phyloP scores from a whole-genome alignment of 2,888 invertebrate genomes.

The Amblyteles armatorius region DNA sequence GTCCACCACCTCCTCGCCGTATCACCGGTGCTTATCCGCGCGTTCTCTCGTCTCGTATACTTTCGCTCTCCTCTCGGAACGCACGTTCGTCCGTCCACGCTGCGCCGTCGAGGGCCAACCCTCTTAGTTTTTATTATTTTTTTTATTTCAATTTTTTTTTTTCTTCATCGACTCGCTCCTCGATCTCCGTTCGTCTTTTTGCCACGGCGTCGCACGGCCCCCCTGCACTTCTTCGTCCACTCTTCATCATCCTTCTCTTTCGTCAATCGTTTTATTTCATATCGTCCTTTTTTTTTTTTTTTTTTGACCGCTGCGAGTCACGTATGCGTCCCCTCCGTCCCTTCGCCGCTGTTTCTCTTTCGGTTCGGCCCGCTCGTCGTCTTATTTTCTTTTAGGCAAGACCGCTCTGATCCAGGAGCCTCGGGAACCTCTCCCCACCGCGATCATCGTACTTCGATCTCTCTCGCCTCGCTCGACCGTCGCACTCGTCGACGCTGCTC shows the following conservation, averaged over 20 bases:
- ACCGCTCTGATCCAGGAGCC: slow-evolving; percentile 22
- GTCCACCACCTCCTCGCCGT: slow-evolving; percentile 13
- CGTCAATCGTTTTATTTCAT: slow-evolving; percentile 54
- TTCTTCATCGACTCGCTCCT: slow-evolving; percentile 39
- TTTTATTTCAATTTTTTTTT: slow-evolving; percentile 38
- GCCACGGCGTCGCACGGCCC: slow-evolving; percentile 62
- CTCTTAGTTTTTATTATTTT: slow-evolving; percentile 18
- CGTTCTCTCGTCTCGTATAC: slow-evolving; percentile 21
- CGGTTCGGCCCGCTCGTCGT: slow-evolving; percentile 10
- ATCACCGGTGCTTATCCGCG: slow-evolving; percentile 4
- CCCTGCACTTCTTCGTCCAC: slow-evolving; percentile 46
- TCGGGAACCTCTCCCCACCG: slow-evolving; percentile 69
- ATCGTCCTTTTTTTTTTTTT: slow-evolving; percentile 33
- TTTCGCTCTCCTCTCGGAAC: slow-evolving; percentile 17
- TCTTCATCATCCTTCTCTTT: slow-evolving; percentile 73
- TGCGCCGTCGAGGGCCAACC: background rate
- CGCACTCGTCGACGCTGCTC: slow-evolving; percentile 12
- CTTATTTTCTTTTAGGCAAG: slow-evolving; percentile 68
- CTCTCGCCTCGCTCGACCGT: slow-evolving; percentile 72
- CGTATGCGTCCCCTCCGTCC: slow-evolving; percentile 1
- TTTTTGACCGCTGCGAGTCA: background rate
- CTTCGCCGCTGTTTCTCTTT: slow-evolving; percentile 26
- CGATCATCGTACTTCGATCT: slow-evolving; percentile 77
- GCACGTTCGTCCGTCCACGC: slow-evolving; percentile 9
- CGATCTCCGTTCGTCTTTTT: slow-evolving; percentile 49